Conservation (phyloP, 1,140 invertebrate genomes). For the Pseudomyrmex dendroicus region DNA sequence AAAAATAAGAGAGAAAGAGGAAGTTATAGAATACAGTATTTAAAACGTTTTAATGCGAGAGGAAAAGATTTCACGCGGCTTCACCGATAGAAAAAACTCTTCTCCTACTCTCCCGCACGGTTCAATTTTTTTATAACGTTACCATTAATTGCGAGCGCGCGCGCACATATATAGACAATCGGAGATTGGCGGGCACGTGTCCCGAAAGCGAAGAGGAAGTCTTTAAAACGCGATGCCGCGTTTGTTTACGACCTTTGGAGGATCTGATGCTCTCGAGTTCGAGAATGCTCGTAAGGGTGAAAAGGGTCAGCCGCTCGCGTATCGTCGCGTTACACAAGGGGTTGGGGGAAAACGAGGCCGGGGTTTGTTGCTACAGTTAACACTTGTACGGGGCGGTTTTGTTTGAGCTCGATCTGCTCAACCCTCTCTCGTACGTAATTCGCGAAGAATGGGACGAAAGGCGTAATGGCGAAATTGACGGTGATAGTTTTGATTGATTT, state of each 20-base stretch:
- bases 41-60: too few relatives aligned
- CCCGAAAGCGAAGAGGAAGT: conserved; percentile 23
- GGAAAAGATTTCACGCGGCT: background rate
- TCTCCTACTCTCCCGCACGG: conserved; percentile 6
- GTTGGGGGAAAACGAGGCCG: conserved; percentile 52
- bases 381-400: conserved; percentile 64
- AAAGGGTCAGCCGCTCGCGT: conserved; percentile 68
- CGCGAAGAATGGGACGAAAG: background rate
- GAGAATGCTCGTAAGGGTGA: conserved; percentile 65
- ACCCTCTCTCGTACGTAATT: conserved; percentile 41
- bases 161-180: conserved; percentile 56
- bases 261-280: conserved; percentile 57
- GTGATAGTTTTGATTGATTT: conserved; percentile 4
- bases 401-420: conserved; percentile 39
- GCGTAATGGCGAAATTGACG: conserved; percentile 12
- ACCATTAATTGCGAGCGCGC: conserved; percentile 30
- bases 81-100: background rate
- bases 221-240: conserved; percentile 65
- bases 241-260: conserved; percentile 71
- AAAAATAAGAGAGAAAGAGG: too few relatives aligned
- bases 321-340: conserved; percentile 58
- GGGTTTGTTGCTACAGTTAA: conserved; percentile 73
- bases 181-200: conserved; percentile 19
- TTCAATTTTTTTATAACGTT: conserved; percentile 35
- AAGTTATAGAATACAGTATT: too few relatives aligned